These are phyloP conservation scores for Dreissena rostriformis DNA, from an alignment of 1,140 invertebrate species.

Conservation along the genomic window DNA sequence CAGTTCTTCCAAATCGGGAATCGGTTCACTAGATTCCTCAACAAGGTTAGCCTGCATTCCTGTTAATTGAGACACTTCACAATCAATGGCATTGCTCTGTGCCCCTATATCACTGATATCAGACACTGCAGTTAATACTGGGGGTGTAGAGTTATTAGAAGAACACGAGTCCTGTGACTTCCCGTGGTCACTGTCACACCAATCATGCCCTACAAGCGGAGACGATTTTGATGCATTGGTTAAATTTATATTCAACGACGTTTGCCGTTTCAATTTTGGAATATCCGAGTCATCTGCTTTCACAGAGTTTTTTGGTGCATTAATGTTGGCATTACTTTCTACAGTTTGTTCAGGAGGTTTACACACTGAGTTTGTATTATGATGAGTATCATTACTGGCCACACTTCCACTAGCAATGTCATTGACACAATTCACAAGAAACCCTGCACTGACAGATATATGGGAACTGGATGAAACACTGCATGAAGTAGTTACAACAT, in stretches of 20 bases:
- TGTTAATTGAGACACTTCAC: not conserved
- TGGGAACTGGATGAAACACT: too few relatives aligned
- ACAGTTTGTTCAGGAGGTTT: not conserved
- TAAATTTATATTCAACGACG: constrained; percentile 2
- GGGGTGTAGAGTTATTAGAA: constrained; percentile 47
- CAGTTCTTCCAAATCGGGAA: not conserved
- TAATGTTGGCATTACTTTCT: not conserved
- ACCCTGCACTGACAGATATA: too few relatives aligned
- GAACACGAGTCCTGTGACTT: constrained; percentile 32
- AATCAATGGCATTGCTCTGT: not conserved
- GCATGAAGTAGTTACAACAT: too few relatives aligned
- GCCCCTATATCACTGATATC: not conserved
- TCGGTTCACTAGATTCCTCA: not conserved
- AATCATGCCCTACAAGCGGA: not conserved
- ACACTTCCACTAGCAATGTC: not conserved
- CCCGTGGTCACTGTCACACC: constrained; percentile 26
- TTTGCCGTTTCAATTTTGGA: constrained; percentile 48
- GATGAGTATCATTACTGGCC: not conserved
- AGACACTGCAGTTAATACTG: constrained; percentile 39
- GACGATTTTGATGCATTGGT: not conserved
- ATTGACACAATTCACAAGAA: not conserved
- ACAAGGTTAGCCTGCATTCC: not conserved
- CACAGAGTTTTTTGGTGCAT: constrained; percentile 21
- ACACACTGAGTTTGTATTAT: not conserved
- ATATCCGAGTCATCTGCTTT: constrained; percentile 50